phyloP scores from a whole-genome alignment of 2,113 vertebrate species.

The Panthera leo region DNA sequence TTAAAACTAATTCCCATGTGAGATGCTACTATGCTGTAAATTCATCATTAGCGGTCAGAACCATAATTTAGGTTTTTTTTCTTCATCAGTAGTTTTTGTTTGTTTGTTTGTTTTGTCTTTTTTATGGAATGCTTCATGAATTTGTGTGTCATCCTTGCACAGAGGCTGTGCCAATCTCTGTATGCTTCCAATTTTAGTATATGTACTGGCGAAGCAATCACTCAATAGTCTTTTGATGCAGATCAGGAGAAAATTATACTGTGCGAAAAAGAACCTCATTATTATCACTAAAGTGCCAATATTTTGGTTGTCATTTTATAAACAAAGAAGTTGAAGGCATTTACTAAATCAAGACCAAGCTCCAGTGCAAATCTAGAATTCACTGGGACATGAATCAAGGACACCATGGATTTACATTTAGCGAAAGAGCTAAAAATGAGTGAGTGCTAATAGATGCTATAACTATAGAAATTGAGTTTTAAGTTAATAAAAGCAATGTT shows the following conservation, averaged over 20 bases:
- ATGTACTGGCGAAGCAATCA: too few species aligned
- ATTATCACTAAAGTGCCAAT: slow-evolving; percentile 18
- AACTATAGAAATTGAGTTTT: not conserved
- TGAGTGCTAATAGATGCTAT: not conserved
- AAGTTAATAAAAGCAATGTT: not conserved
- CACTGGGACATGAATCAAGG: not conserved
- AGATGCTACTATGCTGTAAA: not conserved
- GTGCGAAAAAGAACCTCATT: not conserved
- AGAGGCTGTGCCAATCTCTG: too few species aligned
- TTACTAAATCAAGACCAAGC: not conserved
- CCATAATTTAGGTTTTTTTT: not conserved
- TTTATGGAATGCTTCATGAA: too few species aligned
- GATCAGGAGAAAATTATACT: slow-evolving; percentile 29
- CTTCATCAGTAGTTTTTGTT: too few species aligned
- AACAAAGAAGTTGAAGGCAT: not conserved
- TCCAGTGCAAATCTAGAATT: not conserved
- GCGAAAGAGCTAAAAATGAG: not conserved
- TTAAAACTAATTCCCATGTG: not conserved
- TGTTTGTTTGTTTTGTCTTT: too few species aligned
- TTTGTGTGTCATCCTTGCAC: too few species aligned
- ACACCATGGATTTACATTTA: not conserved
- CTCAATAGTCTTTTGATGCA: not conserved
- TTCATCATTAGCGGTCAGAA: not conserved
- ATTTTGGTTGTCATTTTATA: slow-evolving; percentile 8
- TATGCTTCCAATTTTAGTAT: too few species aligned